A percentile compares a stretch with the other conserved stretches of the same genome.
Conservation (phyloP, 2,797 vertebrate genomes). For the Tamandua tetradactyla region DNA sequence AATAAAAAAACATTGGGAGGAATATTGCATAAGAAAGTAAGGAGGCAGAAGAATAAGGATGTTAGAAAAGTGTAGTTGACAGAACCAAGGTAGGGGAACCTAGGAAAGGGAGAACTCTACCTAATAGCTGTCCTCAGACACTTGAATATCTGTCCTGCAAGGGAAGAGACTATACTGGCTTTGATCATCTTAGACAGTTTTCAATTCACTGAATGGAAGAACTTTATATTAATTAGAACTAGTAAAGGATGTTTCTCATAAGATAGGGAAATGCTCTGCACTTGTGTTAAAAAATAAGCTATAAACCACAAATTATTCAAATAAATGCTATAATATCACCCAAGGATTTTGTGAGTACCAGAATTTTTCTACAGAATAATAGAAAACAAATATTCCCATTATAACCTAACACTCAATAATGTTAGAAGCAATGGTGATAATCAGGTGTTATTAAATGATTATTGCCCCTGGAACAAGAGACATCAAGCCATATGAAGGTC, state of each 20-base stretch:
- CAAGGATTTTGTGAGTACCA: neutral
- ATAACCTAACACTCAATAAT: neutral
- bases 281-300: neutral
- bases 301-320: too few species aligned
- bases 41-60: too few species aligned
- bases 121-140: too few species aligned
- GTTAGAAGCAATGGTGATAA: neutral
- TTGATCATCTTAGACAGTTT: neutral
- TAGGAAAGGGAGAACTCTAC: too few species aligned
- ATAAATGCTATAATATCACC: neutral
- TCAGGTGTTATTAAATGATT: fast-evolving
- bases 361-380: neutral
- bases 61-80: too few species aligned
- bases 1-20: too few species aligned
- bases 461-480: neutral
- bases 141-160: too few species aligned
- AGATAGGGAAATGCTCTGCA: neutral
- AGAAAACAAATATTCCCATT: neutral
- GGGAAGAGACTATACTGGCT: too few species aligned
- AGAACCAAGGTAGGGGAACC: too few species aligned
- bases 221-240: neutral
- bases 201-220: neutral
- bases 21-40: too few species aligned
- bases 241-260: neutral
- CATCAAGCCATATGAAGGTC: fast-evolving